These are phyloP conservation scores for Ammospiza caudacuta DNA, from an alignment of 2,113 vertebrate genomes.

Conservation along the genomic window DNA sequence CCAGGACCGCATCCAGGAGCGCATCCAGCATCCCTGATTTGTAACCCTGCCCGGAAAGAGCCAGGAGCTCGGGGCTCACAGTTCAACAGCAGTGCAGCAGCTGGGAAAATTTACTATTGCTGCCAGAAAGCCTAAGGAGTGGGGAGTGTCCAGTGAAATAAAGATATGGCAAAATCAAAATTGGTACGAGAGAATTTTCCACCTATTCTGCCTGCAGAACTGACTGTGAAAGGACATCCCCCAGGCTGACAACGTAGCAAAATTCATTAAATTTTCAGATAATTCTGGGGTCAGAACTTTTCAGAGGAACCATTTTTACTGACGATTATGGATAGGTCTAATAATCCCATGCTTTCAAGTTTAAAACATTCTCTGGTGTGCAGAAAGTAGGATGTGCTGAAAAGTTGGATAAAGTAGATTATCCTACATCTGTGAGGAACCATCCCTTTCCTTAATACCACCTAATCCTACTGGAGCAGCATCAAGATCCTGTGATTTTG, in stretches of 20 bases:
- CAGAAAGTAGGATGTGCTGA: background rate
- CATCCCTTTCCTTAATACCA: background rate
- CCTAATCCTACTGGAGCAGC: background rate
- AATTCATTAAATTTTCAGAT: background rate
- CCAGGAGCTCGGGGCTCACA: rapidly evolving
- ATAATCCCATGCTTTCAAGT: background rate
- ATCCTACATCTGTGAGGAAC: background rate
- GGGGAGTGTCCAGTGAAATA: background rate
- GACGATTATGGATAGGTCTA: background rate
- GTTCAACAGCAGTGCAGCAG: rapidly evolving
- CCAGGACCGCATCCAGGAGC: rapidly evolving
- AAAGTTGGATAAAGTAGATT: background rate
- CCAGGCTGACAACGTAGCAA: background rate
- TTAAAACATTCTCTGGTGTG: background rate
- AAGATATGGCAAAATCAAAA: background rate
- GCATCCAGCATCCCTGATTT: background rate
- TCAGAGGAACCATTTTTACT: background rate
- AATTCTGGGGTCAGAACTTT: background rate
- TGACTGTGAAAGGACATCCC: background rate
- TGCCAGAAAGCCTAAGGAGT: background rate
- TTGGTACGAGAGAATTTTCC: background rate
- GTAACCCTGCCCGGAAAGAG: background rate
- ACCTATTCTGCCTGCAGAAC: background rate
- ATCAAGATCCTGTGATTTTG: background rate
- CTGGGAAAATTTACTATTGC: background rate